Conservation (phyloP, 1,140 invertebrate species). For the Tribolium madens region DNA sequence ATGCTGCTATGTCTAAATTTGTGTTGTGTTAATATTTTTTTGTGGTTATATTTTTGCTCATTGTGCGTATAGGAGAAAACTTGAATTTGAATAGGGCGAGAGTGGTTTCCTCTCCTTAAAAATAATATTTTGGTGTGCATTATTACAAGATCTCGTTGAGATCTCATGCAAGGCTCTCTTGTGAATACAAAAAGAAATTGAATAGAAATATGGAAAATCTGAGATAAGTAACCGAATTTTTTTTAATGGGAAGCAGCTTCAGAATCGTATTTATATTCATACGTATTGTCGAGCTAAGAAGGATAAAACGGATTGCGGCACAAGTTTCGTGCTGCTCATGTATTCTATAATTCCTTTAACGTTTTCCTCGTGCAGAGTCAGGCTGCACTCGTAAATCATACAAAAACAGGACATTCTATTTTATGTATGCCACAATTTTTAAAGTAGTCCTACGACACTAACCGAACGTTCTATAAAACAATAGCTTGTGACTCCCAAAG, state of each 20-base stretch:
- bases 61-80: no score
- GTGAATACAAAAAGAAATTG: conserved; percentile 7
- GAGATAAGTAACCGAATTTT: conserved; percentile 32
- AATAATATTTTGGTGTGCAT: background rate
- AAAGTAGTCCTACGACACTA: background rate
- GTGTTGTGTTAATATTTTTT: no score
- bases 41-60: no score
- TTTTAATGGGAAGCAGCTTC: conserved; percentile 31
- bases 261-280: conserved; percentile 19
- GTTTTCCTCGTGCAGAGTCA: background rate
- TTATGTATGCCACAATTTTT: conserved; percentile 8
- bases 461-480: conserved; percentile 10
- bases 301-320: conserved; percentile 12
- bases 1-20: no score
- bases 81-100: no score
- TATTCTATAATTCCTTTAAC: background rate
- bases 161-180: background rate
- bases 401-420: background rate
- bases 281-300: conserved; percentile 15
- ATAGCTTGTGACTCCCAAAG: background rate
- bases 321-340: background rate
- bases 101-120: background rate
- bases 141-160: background rate
- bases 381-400: background rate
- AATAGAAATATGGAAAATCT: conserved; percentile 35